Conservation (phyloP, 2,113 vertebrate species). For the Macquaria australasica region DNA sequence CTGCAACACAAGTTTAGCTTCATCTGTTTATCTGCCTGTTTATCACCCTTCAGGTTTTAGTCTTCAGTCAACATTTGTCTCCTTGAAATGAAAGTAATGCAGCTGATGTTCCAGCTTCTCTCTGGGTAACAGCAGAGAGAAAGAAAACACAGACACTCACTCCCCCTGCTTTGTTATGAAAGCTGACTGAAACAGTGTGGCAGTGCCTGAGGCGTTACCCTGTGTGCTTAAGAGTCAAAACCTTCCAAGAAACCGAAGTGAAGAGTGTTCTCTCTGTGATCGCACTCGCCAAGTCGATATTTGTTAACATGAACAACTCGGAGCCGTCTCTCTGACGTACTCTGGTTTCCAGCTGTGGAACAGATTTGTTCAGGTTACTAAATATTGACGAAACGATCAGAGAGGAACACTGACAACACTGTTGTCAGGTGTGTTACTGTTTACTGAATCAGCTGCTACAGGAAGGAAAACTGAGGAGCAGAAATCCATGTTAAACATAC, state of each 20-base stretch:
- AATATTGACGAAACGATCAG: background rate
- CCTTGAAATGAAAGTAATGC: background rate
- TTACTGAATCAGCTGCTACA: background rate
- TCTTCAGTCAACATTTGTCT: background rate
- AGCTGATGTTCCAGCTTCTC: background rate
- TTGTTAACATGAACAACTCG: background rate
- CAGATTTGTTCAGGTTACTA: background rate
- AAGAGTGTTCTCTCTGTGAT: background rate
- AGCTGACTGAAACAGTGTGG: background rate
- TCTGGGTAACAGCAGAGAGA: background rate
- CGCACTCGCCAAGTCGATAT: background rate
- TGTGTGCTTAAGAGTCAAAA: background rate
- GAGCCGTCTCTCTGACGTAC: background rate
- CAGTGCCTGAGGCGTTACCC: too few species aligned
- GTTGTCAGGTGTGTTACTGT: background rate
- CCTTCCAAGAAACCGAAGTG: background rate
- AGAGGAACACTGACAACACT: background rate
- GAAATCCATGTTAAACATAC: background rate
- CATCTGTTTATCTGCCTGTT: background rate
- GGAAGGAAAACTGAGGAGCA: background rate
- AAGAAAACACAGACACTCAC: background rate
- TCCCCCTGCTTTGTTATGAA: background rate
- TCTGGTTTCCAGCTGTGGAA: background rate
- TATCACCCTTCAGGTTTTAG: too few species aligned
- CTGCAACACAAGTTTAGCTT: too few species aligned